phyloP scores from a whole-genome alignment of 2,797 vertebrate species.

The Enteromius afrohamiltoni region DNA sequence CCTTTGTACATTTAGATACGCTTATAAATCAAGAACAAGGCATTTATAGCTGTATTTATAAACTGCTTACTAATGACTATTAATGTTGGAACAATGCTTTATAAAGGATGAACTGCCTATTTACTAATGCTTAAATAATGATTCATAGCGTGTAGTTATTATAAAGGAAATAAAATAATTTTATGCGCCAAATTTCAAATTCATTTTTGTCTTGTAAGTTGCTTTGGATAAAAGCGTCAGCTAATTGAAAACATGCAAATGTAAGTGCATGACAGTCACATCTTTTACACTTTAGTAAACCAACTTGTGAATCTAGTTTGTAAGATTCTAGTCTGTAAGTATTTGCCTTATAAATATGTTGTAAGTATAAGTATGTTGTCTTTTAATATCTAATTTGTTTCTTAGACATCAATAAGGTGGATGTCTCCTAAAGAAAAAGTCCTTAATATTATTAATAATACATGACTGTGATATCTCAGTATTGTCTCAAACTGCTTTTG shows the following conservation, averaged over 20 bases:
- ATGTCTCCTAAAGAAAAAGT: not conserved
- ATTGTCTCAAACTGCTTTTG: conserved; percentile 2
- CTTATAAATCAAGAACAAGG: too few relatives aligned
- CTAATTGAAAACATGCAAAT: not conserved
- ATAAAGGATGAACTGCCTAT: too few relatives aligned
- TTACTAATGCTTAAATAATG: too few relatives aligned
- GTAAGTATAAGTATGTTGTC: not conserved
- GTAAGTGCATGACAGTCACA: not conserved
- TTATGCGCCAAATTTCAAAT: not conserved
- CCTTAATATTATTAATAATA: not conserved
- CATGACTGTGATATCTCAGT: not conserved
- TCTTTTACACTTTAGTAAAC: not conserved
- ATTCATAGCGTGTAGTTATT: too few relatives aligned
- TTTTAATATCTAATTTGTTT: not conserved
- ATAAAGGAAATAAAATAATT: too few relatives aligned
- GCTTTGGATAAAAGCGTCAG: not conserved
- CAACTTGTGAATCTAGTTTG: not conserved
- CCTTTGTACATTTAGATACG: too few relatives aligned
- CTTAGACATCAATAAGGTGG: not conserved
- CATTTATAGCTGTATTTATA: too few relatives aligned
- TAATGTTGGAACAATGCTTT: too few relatives aligned
- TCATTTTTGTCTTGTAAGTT: not conserved
- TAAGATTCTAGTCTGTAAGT: too few relatives aligned
- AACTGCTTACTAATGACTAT: too few relatives aligned
- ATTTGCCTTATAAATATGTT: too few relatives aligned